Evolutionary conservation across 2,113 vertebrate species (phyloP).

Genomic region (Geothlypis trichas): DNA sequence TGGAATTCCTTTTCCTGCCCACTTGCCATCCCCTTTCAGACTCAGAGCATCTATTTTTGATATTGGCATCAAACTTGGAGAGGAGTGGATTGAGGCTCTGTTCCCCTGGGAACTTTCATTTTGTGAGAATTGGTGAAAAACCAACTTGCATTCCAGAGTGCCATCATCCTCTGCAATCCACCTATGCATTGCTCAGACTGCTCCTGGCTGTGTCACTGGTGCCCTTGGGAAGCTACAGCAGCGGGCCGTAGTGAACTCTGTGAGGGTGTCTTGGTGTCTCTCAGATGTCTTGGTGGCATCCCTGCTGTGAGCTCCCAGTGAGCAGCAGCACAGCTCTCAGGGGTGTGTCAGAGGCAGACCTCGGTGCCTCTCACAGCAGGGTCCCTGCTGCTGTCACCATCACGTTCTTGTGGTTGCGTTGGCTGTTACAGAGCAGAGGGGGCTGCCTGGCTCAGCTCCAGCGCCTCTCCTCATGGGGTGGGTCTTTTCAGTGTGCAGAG

Average conservation of each 20-base stretch:
- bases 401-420: rapidly evolving
- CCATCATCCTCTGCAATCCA: neutral
- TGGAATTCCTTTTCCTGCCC: neutral
- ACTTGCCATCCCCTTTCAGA: neutral
- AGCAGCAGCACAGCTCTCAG: neutral
- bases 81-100: neutral
- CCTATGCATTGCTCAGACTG: neutral
- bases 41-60: neutral
- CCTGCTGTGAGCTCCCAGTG: neutral
- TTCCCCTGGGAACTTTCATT: neutral
- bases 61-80: neutral
- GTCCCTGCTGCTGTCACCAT: neutral
- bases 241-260: neutral
- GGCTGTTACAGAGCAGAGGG: neutral
- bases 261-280: neutral
- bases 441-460: neutral
- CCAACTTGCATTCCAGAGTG: neutral
- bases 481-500: neutral
- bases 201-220: neutral
- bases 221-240: neutral
- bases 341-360: neutral
- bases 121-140: neutral
- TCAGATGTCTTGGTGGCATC: neutral
- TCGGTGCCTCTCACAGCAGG: neutral
- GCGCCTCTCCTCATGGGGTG: neutral